phyloP scores from a whole-genome alignment of 2,888 invertebrate genomes.

The Drosophila austrosaltans region DNA sequence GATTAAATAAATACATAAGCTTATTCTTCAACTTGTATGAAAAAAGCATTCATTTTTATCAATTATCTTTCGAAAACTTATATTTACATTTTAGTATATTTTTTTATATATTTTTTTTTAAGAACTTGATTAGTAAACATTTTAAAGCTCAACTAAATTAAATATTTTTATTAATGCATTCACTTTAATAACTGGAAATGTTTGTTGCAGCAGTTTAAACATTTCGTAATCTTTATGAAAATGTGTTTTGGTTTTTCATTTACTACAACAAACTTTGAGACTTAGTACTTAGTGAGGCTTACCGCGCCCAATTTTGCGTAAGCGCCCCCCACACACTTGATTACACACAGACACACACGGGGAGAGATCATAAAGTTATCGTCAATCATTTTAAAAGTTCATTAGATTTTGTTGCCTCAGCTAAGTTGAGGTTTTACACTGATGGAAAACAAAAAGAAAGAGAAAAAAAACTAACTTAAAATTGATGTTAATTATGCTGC shows the following conservation, averaged over 20 bases:
- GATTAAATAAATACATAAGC: too few species aligned
- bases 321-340: slow-evolving; percentile 23
- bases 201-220: too few species aligned
- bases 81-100: too few species aligned
- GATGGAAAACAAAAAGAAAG: slow-evolving; percentile 26
- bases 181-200: too few species aligned
- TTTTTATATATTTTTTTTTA: too few species aligned
- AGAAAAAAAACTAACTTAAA: slow-evolving; percentile 42
- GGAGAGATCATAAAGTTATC: slow-evolving; percentile 14
- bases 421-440: slow-evolving; percentile 52
- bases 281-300: not conserved
- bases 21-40: too few species aligned
- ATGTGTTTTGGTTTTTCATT: not conserved
- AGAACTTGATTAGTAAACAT: too few species aligned
- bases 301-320: slow-evolving; percentile 40
- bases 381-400: slow-evolving; percentile 53
- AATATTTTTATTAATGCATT: too few species aligned
- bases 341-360: not conserved
- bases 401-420: slow-evolving; percentile 53
- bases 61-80: too few species aligned
- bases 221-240: not conserved
- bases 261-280: not conserved
- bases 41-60: too few species aligned
- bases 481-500: slow-evolving; percentile 69
- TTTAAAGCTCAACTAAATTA: too few species aligned